A percentile compares a stretch with the other conserved stretches of the same genome.
Conservation (phyloP, 2,113 vertebrate species). For the Equus przewalskii region DNA sequence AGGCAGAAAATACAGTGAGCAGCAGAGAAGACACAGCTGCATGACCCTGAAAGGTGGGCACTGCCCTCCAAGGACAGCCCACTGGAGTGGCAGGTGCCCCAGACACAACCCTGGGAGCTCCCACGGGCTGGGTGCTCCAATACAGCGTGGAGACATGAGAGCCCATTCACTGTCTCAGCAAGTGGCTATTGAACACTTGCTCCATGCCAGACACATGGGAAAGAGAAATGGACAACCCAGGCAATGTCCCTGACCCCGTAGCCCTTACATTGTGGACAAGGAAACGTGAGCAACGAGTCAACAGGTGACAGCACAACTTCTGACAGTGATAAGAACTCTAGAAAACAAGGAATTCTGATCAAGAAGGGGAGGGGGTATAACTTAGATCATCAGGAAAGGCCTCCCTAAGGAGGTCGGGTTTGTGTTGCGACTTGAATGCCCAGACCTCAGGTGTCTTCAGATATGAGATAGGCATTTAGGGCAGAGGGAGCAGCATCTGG, state of each 20-base stretch:
- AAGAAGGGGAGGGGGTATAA: neutral
- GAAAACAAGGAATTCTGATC: neutral
- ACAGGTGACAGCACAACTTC: neutral
- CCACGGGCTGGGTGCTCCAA: neutral
- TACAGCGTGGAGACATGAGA: neutral
- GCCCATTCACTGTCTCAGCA: neutral
- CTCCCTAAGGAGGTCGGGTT: neutral
- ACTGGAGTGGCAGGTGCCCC: no score
- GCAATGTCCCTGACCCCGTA: neutral
- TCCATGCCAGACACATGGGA: neutral
- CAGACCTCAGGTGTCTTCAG: neutral
- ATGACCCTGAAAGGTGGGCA: no score
- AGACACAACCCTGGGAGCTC: accelerated
- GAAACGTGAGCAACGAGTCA: neutral
- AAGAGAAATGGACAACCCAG: neutral
- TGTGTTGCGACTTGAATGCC: neutral
- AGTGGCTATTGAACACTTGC: neutral
- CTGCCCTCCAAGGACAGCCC: neutral
- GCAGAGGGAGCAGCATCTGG: neutral
- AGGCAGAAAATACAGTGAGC: neutral
- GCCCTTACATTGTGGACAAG: neutral
- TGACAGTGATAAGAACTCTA: neutral
- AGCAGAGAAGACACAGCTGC: neutral
- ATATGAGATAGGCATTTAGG: neutral
- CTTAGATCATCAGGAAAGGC: neutral